Base-by-base conservation (phyloP, 1,140 invertebrate genomes). In the Leptinotarsa defecta region DNA sequence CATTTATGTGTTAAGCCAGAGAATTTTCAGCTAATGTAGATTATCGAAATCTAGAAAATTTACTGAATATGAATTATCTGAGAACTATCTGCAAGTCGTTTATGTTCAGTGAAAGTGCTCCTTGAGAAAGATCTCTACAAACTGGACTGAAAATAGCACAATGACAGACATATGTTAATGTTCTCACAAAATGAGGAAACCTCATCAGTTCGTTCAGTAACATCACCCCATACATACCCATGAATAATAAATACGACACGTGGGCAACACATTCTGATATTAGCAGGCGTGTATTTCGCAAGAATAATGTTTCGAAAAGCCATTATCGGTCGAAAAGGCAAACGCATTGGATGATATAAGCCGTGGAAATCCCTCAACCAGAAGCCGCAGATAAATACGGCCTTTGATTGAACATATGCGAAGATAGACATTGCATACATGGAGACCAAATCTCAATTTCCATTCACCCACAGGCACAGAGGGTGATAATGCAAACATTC, bases 321-420 rank as follows among this genome's bases (percentile, higher is more conserved):
- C 64, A 34, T 67, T 70, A 70, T 48, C 48, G 68, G 68, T 70
- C 68, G 68, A 49, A 48, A 52, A 52, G 68, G 68, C 68, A 70
- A 49, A 48, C 68, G 68, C 68, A 70, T 8, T 52, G 48, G 27
- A 57, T 13, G 52, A 57, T 70, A 20, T 70, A 70, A 70, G 68
- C 68, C 43, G 68, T 20, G 48, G 19, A 70, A 70, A 70, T 70
- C 68, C 68, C 43, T 52, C 19, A 70, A 27, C 68, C 68, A 20
- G 34, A 48, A 70, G 68, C 68, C 34, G 24, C n/a, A 70, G 24
- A 70, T 70, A 70, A 70, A 70, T 48, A 27, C 19, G 11, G 24
- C 34, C 68, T 22, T 48, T 70, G 68, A 70, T 70, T 70, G 68
- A 70, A 70, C 24, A 70, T 70, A 48, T 70, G 43, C 68, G 52